phyloP scores from a whole-genome alignment of 2,113 vertebrate genomes.

The Pantherophis guttatus region DNA sequence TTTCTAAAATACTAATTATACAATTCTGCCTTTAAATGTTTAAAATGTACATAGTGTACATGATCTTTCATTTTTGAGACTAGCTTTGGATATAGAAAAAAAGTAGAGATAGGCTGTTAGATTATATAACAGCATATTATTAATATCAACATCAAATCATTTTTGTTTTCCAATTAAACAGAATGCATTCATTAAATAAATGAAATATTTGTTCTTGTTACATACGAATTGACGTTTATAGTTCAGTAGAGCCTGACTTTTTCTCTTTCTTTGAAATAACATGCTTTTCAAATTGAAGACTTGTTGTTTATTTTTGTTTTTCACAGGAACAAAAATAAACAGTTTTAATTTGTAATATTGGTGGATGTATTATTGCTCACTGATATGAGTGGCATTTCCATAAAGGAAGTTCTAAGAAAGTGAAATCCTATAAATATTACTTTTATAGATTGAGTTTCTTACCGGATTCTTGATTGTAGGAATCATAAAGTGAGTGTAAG shows the following conservation, averaged over 20 bases:
- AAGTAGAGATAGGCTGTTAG: conserved; percentile 30
- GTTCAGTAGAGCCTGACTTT: not conserved
- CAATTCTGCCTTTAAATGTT: not conserved
- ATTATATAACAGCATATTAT: conserved; percentile 32
- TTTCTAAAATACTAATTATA: not conserved
- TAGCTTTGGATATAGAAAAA: conserved; percentile 43
- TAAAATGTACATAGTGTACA: not conserved
- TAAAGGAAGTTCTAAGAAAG: not conserved
- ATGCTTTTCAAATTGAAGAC: conserved; percentile 27
- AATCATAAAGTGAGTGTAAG: not conserved
- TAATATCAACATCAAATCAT: conserved; percentile 42
- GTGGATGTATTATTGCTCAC: not conserved
- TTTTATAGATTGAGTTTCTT: too few species aligned
- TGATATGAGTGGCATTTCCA: not conserved
- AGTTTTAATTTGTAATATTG: not conserved
- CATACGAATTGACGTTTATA: conserved; percentile 20
- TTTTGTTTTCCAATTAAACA: conserved; percentile 52
- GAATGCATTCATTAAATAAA: conserved; percentile 37
- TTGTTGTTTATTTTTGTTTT: not conserved
- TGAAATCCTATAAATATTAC: not conserved
- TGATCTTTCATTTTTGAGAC: conserved; percentile 22
- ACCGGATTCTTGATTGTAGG: not conserved
- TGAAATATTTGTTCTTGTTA: conserved; percentile 26
- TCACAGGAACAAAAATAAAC: not conserved
- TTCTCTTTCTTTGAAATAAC: not conserved